Evolutionary conservation across 2,113 vertebrate species (phyloP), one percentile per base, ranked within the genome.

Genomic region (Archocentrus centrarchus): DNA sequence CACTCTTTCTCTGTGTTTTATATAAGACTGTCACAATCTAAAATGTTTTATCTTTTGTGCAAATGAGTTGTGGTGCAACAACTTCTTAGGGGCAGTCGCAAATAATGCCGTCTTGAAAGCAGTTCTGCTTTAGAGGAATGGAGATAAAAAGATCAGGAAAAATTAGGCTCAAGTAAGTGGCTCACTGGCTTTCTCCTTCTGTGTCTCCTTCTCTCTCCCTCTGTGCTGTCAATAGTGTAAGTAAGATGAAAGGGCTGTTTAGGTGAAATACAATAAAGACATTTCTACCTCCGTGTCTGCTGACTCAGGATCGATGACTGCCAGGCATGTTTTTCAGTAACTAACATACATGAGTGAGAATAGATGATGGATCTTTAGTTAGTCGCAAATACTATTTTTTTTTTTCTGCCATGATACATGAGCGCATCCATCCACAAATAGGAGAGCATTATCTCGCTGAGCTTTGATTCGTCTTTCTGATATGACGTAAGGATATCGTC

Each of bases 201-300:
- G 2, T 17, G 57, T 63, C 81, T 87, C 77, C 32, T 81, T 86
- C 59, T 75, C 79, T 81, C 75, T 75, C 53, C 13, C 39, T 60
- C 4, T 59, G 3, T 59, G 76, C 57, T 92, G 93, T 94, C 95
- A 82, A 95, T 95, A 92, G 79, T 68, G 78, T 91, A 90, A 90
- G 87, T 88, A 93, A 93, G 93, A 94, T 93, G 91, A 94, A 96
- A 93, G 88, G 91, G 75, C 81, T 93, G 80, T 93, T 93, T 91
- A 93, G 90, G 83, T 90, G 90, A 93, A 96, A 95, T 95, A 95
- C 92, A 95, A 95, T 95, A 92, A 94, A 94, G 93, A 91, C 91
- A 92, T 93, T 92, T 93, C 88, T 91, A 89, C 78, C 88, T 91
- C 89, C 81, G 37, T 93, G 86, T 83, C 24, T 47, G 47, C 80